A percentile compares a stretch with the other conserved stretches of the same genome.
phyloP scores from a whole-genome alignment of 2,888 invertebrate species.

The Apotomis capreana region DNA sequence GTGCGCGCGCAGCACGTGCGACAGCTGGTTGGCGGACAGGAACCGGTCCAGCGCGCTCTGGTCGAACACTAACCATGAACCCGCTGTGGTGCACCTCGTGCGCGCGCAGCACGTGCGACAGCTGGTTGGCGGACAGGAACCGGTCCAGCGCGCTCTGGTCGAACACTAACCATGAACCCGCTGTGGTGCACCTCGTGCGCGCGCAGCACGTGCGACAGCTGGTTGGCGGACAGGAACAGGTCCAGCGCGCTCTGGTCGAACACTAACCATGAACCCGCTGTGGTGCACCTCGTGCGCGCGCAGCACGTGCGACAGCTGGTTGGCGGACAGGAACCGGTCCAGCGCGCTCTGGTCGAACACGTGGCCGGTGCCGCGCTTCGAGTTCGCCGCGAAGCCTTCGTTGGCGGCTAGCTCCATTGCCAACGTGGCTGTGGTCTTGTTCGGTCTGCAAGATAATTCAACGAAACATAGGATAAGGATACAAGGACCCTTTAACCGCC shows the following conservation, averaged over 20 bases:
- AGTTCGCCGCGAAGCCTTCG: constrained; percentile 87
- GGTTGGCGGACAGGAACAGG: constrained; percentile 85
- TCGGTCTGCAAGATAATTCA: constrained; percentile 55
- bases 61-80: too few relatives aligned
- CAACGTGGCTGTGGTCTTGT: constrained; percentile 74
- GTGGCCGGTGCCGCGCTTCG: constrained; percentile 87
- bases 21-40: constrained; percentile 85
- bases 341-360: constrained; percentile 88
- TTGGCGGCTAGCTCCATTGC: constrained; percentile 80
- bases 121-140: constrained; percentile 86
- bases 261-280: constrained; percentile 86
- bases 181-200: constrained; percentile 89
- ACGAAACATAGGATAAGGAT: too few relatives aligned
- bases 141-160: constrained; percentile 86
- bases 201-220: constrained; percentile 87
- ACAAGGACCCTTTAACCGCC: too few relatives aligned
- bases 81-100: constrained; percentile 88
- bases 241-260: constrained; percentile 83
- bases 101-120: constrained; percentile 88
- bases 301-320: constrained; percentile 87
- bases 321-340: constrained; percentile 85
- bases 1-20: constrained; percentile 89
- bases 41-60: constrained; percentile 87
- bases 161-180: too few relatives aligned
- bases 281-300: constrained; percentile 89